Conservation (phyloP, 2,797 vertebrate genomes). For the Rhinichthys osculus region DNA sequence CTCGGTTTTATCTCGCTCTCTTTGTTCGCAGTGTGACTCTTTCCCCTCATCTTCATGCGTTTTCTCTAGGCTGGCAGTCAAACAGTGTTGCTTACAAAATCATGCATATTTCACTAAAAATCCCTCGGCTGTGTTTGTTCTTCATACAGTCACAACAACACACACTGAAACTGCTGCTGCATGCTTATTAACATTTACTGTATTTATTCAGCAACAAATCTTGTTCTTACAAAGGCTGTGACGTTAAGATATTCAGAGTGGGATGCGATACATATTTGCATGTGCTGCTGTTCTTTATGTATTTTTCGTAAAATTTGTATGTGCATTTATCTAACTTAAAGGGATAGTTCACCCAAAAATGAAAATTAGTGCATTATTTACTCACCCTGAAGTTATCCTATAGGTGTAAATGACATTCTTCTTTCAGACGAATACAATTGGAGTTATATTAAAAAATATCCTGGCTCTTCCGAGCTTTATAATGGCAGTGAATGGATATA, state of each 20-base stretch:
- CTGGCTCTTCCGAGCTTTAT: too few species aligned
- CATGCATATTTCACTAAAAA: constrained; percentile 3
- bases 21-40: neutral
- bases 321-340: neutral
- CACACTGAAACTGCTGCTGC: neutral
- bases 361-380: too few species aligned
- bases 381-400: too few species aligned
- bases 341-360: neutral
- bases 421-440: too few species aligned
- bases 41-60: neutral
- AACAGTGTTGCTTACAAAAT: neutral
- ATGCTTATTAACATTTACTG: neutral
- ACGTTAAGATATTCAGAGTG: neutral
- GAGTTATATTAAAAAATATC: too few species aligned
- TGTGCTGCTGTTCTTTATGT: neutral
- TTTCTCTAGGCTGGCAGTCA: neutral
- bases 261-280: neutral
- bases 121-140: neutral
- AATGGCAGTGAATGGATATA: too few species aligned
- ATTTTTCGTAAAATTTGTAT: neutral
- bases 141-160: neutral
- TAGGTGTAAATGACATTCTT: too few species aligned
- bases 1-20: neutral
- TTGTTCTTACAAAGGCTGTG: neutral
- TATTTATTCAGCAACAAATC: constrained; percentile 20